Conservation (phyloP, 1,140 invertebrate genomes). For the Meloidogyne chitwoodi region DNA sequence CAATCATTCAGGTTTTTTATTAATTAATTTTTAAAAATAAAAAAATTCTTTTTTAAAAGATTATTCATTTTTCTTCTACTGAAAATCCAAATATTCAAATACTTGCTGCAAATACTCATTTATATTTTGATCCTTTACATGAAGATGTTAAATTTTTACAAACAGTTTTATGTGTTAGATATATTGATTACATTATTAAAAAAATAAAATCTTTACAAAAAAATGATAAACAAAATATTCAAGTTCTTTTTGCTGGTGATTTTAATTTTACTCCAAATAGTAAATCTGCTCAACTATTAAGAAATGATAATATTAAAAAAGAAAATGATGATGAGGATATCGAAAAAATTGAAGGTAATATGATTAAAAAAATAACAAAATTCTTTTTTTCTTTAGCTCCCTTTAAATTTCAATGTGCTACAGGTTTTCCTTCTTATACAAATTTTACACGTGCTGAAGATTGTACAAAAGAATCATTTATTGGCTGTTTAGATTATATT, state of each 20-base stretch:
- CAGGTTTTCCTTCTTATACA: conserved; percentile 23
- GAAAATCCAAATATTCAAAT: background rate
- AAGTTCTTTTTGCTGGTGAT: conserved; percentile 20
- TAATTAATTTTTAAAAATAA: background rate
- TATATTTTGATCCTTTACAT: conserved; percentile 22
- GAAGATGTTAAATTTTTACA: conserved; percentile 25
- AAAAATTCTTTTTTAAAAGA: background rate
- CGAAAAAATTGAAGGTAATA: background rate
- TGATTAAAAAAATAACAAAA: too few relatives aligned
- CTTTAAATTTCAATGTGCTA: conserved; percentile 2
- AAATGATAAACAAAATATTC: conserved; percentile 9
- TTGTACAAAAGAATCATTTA: conserved; percentile 1
- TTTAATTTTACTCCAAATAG: conserved; percentile 11
- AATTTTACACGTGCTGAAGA: conserved; percentile 15
- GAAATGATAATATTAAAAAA: background rate
- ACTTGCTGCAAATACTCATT: conserved; percentile 23
- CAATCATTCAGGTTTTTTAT: conserved; percentile 16
- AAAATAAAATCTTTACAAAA: background rate
- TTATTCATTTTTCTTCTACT: conserved; percentile 8
- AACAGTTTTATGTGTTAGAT: conserved; percentile 15
- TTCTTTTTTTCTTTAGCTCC: background rate
- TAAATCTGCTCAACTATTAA: conserved; percentile 1
- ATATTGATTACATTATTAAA: conserved; percentile 10
- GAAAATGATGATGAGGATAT: background rate
- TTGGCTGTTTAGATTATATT: conserved; percentile 32